phyloP scores from a whole-genome alignment of 2,888 invertebrate genomes.

The Spilarctia lutea region DNA sequence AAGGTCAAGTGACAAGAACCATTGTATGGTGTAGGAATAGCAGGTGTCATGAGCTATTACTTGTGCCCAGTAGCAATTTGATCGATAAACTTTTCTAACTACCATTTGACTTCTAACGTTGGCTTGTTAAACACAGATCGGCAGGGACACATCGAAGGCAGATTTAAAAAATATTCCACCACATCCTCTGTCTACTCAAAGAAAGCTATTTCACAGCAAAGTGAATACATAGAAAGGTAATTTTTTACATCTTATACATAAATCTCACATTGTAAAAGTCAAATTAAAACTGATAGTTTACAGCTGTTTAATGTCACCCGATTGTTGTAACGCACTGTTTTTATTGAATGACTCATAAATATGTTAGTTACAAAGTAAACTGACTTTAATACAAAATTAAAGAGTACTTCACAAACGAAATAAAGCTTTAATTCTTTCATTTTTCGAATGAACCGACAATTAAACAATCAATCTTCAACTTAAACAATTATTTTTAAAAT shows the following conservation, averaged over 20 bases:
- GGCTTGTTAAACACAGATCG: slow-evolving; percentile 72
- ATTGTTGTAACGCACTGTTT: background rate
- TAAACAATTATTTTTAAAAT: background rate
- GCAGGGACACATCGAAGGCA: slow-evolving; percentile 82
- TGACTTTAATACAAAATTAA: background rate
- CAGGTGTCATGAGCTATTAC: slow-evolving; percentile 55
- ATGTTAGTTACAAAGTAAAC: background rate
- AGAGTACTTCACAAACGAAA: background rate
- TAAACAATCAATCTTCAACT: background rate
- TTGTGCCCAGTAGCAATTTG: slow-evolving; percentile 62
- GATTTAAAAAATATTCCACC: slow-evolving; percentile 84
- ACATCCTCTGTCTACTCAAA: slow-evolving; percentile 84
- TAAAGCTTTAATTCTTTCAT: background rate
- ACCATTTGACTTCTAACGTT: slow-evolving; percentile 55
- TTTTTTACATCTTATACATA: background rate
- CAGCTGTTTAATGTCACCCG: background rate
- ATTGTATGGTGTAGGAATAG: slow-evolving; percentile 41
- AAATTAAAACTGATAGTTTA: background rate
- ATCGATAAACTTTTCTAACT: slow-evolving; percentile 62
- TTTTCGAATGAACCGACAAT: background rate
- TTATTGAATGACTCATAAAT: background rate
- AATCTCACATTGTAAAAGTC: background rate
- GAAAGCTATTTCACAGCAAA: slow-evolving; percentile 80
- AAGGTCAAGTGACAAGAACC: slow-evolving; percentile 37
- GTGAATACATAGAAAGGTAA: slow-evolving; percentile 83